Evolutionary conservation across 1,140 invertebrate genomes (phyloP).

Genomic region (Papilio glaucus): DNA sequence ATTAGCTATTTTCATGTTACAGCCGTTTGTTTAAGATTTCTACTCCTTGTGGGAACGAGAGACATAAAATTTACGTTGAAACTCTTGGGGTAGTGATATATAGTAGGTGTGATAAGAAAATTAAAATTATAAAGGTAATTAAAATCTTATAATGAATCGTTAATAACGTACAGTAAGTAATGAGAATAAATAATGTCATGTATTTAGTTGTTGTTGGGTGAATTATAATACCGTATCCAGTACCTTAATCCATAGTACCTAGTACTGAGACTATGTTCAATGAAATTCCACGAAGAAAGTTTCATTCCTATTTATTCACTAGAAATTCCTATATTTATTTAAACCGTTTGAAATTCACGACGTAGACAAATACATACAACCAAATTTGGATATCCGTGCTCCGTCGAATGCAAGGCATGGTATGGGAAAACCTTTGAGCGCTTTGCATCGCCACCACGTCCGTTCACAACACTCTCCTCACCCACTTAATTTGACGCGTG

Average conservation of each 20-base stretch:
- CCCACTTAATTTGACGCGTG: constrained; percentile 25
- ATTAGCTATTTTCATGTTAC: constrained; percentile 75
- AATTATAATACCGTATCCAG: background rate
- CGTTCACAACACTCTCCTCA: constrained; percentile 16
- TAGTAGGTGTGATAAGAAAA: background rate
- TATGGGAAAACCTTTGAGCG: constrained; percentile 1
- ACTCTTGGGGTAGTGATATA: background rate
- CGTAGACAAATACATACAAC: background rate
- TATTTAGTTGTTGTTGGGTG: background rate
- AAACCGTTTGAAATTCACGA: background rate
- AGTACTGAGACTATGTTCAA: no score
- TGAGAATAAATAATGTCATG: background rate
- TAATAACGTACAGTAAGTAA: background rate
- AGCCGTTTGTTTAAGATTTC: constrained; percentile 52
- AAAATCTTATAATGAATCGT: background rate
- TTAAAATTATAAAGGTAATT: background rate
- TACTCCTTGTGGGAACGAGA: constrained; percentile 11
- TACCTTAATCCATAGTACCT: no score
- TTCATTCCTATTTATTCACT: background rate
- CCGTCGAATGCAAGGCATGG: background rate
- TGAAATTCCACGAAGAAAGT: background rate
- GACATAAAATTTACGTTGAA: background rate
- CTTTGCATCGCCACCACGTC: constrained; percentile 6
- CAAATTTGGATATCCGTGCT: constrained; percentile 2
- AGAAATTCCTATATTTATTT: background rate